Evolutionary conservation across 2,888 invertebrate genomes (phyloP).

Genomic region (Aphidoletes aphidimyza): DNA sequence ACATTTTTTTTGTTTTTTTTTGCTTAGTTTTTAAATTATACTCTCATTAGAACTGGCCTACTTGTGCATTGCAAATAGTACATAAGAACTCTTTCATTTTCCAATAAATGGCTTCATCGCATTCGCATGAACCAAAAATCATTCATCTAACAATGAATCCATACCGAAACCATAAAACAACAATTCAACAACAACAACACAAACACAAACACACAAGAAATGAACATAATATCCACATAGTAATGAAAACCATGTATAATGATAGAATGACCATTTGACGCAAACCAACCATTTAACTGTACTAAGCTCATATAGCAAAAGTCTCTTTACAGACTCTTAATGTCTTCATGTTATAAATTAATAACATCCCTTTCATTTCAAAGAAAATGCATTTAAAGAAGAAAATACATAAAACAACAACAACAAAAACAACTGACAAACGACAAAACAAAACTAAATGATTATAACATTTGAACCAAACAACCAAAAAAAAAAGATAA

Average conservation of each 20-base stretch:
- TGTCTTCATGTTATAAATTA: conserved; percentile 6
- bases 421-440: background rate
- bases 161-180: no score
- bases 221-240: background rate
- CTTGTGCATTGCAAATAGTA: background rate
- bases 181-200: background rate
- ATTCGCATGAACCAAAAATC: no score
- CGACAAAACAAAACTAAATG: background rate
- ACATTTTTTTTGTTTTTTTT: no score
- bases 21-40: conserved; percentile 28
- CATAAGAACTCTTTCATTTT: no score
- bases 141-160: no score
- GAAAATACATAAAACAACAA: background rate
- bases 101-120: no score
- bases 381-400: background rate
- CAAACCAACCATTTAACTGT: background rate
- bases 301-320: background rate
- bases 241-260: background rate
- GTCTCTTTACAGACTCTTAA: conserved; percentile 31
- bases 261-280: background rate
- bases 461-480: background rate
- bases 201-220: background rate
- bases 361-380: background rate
- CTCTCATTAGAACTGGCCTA: conserved; percentile 39
- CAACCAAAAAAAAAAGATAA: no score